phyloP scores from a whole-genome alignment of 2,113 vertebrate species.

The Eclectus roratus region DNA sequence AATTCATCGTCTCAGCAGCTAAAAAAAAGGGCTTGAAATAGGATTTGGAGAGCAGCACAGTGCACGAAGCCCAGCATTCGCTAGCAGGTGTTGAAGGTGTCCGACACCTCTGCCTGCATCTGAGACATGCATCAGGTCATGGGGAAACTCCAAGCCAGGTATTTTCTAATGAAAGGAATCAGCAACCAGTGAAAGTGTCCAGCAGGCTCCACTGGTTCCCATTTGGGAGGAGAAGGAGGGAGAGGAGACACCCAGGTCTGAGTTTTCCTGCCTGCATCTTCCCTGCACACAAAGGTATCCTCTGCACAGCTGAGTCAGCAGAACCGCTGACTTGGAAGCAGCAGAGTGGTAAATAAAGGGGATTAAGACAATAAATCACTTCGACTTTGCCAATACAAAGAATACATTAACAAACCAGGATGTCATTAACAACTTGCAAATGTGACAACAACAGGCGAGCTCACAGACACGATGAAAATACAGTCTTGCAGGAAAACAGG shows the following conservation, averaged over 20 bases:
- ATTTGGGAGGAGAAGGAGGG: not conserved
- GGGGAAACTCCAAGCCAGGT: not conserved
- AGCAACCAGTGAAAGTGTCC: not conserved
- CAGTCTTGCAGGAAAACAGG: not conserved
- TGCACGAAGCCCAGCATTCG: rapidly evolving
- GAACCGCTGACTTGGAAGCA: not conserved
- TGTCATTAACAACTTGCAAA: not conserved
- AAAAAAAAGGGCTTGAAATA: not conserved
- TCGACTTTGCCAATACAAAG: not conserved
- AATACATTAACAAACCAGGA: not conserved
- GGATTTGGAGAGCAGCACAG: rapidly evolving
- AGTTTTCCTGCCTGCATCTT: not conserved
- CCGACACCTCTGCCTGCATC: not conserved
- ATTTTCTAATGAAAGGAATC: not conserved
- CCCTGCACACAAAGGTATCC: not conserved
- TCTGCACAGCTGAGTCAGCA: not conserved
- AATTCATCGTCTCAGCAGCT: not conserved
- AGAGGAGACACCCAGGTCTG: rapidly evolving
- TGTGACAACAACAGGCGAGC: not conserved
- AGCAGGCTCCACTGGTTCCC: not conserved
- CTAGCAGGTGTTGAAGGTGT: not conserved
- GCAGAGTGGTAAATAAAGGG: not conserved
- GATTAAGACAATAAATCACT: not conserved
- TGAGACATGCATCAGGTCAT: not conserved
- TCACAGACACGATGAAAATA: not conserved